phyloP scores from a whole-genome alignment of 2,113 vertebrate species.

The Piaya cayana region DNA sequence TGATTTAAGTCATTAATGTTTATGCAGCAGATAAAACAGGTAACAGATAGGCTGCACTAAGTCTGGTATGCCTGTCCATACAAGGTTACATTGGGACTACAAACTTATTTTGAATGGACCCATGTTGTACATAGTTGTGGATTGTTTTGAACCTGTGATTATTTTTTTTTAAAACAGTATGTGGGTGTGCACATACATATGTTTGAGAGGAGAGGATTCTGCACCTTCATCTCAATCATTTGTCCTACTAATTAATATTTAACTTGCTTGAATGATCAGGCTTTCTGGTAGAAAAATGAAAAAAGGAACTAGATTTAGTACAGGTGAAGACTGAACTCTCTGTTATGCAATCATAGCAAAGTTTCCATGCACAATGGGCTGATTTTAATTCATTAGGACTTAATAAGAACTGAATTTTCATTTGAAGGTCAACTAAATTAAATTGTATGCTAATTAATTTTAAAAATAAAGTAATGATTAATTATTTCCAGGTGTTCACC shows the following conservation, averaged over 20 bases:
- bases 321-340: neutral
- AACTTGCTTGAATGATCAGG: neutral
- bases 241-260: neutral
- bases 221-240: neutral
- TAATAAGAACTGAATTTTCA: conserved; percentile 63
- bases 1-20: conserved; percentile 32
- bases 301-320: neutral
- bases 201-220: neutral
- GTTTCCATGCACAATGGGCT: conserved; percentile 16
- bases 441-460: conserved; percentile 71
- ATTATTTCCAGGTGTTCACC: conserved; percentile 59
- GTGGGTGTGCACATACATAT: fast-evolving
- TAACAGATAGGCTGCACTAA: neutral
- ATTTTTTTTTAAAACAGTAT: neutral
- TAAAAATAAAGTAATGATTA: conserved; percentile 58
- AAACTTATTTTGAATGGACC: neutral
- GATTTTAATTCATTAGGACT: conserved; percentile 57
- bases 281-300: neutral
- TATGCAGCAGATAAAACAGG: neutral
- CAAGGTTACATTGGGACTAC: neutral
- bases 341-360: neutral
- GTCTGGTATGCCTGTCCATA: neutral
- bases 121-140: neutral
- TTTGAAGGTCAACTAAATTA: conserved; percentile 69
- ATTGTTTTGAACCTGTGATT: neutral